Evolutionary conservation across 2,797 vertebrate genomes (phyloP), one percentile per base, ranked within the genome.

Genomic region (Agapornis canus): DNA sequence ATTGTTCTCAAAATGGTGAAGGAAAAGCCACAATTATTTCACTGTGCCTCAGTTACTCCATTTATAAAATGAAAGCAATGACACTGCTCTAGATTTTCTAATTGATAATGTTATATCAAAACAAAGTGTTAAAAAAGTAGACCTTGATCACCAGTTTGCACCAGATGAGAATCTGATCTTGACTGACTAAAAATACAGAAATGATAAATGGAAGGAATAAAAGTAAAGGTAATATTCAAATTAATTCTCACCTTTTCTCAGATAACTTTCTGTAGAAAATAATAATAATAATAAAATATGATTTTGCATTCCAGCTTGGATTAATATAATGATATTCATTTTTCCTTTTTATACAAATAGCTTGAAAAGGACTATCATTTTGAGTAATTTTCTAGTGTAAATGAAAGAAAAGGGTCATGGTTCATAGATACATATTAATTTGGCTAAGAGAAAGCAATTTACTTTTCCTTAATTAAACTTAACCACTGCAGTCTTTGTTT

Each of bases 391-490:
- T 89, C 27, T 10, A 76, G 31, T 89, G 35, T 77, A 91, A 91
- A 89, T 91, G n/a, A 89, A 94, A 93, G 54, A 26, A 93, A 88
- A 91, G 27, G 71, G 66, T 86, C 79, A 91, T 92, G 82, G 94
- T 94, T 96, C 93, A 94, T 73, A 94, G 73, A 91, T 94, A 91
- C 14, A 54, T 90, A 93, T 73, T 94, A 95, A 95, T 92, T 94
- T 95, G 47, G 10, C 63, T 95, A 92, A 91, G 13, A 68, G 82
- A 95, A 96, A 86, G 70, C 60, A 82, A 94, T 95, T 95, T 96
- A 80, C 56, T 94, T 95, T 92, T 95, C n/a, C 32, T 84, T 94
- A 95, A 96, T 95, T 96, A 95, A 95, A 91, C 63, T 77, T 84
- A 93, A 91, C 42, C 27, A 86, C n/a, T 49, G 54, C 39, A 78